Evolutionary conservation across 2,797 vertebrate genomes (phyloP).

Genomic region (Carapus acus): DNA sequence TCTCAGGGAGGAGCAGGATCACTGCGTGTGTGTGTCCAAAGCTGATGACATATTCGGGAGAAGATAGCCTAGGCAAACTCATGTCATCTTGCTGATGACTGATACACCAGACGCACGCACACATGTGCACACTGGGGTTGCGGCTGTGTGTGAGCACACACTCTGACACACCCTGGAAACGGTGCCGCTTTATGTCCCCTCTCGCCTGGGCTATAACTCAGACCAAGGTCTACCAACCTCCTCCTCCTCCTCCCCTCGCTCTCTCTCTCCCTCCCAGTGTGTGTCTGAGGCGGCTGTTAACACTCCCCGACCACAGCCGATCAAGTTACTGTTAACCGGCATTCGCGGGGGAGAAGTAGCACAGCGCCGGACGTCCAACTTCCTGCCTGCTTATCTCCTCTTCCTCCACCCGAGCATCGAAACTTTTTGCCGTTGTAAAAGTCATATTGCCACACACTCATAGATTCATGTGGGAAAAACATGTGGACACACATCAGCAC

Average conservation of each 20-base stretch:
- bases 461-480: no score
- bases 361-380: slow-evolving; percentile 46
- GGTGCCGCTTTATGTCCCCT: slow-evolving; percentile 21
- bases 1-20: no score
- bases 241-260: not conserved
- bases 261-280: not conserved
- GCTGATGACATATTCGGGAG: no score
- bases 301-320: no score
- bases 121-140: slow-evolving; percentile 1
- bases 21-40: no score
- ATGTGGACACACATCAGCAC: no score
- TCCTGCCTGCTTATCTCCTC: slow-evolving; percentile 32
- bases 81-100: no score
- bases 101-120: not conserved
- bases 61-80: no score
- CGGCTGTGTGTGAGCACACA: slow-evolving; percentile 10
- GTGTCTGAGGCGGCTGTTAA: no score
- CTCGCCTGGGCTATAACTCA: slow-evolving; percentile 13
- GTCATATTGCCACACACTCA: not conserved
- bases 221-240: slow-evolving; percentile 34
- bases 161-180: slow-evolving; percentile 57
- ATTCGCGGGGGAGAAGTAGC: slow-evolving; percentile 10
- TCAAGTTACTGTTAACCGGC: not conserved
- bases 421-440: slow-evolving; percentile 34
- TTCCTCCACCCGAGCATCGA: no score